Evolutionary conservation across 2,888 invertebrate genomes (phyloP).

Genomic region (Nomada ferruginata): DNA sequence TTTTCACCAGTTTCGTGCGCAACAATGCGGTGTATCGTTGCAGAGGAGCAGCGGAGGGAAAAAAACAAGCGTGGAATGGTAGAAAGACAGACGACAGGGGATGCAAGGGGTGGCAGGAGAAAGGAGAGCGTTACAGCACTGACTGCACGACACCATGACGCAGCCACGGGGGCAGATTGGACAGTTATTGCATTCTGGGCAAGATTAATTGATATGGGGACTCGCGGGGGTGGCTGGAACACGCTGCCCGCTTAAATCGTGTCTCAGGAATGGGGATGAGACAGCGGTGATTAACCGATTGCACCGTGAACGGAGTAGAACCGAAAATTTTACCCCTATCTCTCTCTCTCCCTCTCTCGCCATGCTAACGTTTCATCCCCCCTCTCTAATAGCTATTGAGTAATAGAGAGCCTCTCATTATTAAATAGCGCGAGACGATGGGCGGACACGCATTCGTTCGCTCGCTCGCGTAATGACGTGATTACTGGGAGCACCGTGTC

Average conservation of each 20-base stretch:
- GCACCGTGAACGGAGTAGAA: slow-evolving; percentile 72
- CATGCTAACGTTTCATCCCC: slow-evolving; percentile 12
- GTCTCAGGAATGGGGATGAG: slow-evolving; percentile 76
- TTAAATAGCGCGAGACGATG: slow-evolving; percentile 74
- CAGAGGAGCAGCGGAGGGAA: neutral
- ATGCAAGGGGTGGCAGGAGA: slow-evolving; percentile 17
- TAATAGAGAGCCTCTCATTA: slow-evolving; percentile 81
- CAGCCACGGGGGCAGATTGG: slow-evolving; percentile 83
- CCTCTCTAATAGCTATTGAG: slow-evolving; percentile 77
- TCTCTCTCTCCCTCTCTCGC: slow-evolving; percentile 4
- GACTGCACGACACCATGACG: slow-evolving; percentile 81
- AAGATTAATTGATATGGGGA: slow-evolving; percentile 83
- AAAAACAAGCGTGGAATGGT: slow-evolving; percentile 14
- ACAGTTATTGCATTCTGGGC: slow-evolving; percentile 84
- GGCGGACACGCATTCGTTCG: slow-evolving; percentile 36
- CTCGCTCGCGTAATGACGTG: slow-evolving; percentile 50
- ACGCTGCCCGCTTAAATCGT: slow-evolving; percentile 72
- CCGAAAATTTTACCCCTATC: slow-evolving; percentile 65
- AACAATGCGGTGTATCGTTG: slow-evolving; percentile 10
- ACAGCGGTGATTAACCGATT: slow-evolving; percentile 83
- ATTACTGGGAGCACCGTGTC: slow-evolving; percentile 45
- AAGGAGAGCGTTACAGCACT: slow-evolving; percentile 74
- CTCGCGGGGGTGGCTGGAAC: slow-evolving; percentile 64
- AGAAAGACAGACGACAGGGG: slow-evolving; percentile 19
- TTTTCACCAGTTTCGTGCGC: slow-evolving; percentile 13